Percentiles rank a stretch among this genome's conserved stretches.
phyloP scores from a whole-genome alignment of 1,140 invertebrate species.

The Caenorhabditis briggsae region DNA sequence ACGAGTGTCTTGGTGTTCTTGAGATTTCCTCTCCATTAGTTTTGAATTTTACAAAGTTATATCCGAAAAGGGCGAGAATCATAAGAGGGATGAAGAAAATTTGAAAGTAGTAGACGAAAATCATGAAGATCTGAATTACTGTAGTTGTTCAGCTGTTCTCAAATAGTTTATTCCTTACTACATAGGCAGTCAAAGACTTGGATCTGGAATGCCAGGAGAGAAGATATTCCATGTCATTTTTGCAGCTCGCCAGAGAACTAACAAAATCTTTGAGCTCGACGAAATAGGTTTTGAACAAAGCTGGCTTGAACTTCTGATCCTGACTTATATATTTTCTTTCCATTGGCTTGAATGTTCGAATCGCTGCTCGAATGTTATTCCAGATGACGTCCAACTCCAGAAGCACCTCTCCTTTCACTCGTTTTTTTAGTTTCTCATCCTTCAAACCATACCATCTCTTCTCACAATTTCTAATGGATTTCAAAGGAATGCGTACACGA shows the following conservation, averaged over 20 bases:
- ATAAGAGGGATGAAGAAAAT: conserved; percentile 27
- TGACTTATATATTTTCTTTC: conserved; percentile 94
- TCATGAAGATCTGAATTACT: conserved; percentile 26
- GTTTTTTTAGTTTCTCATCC: conserved; percentile 90
- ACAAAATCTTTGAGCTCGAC: conserved; percentile 87
- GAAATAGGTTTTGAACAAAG: conserved; percentile 38
- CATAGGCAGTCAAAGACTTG: conserved; percentile 88
- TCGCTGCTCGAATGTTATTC: conserved; percentile 89
- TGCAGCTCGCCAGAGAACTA: conserved; percentile 88
- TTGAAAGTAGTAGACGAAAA: conserved; percentile 35
- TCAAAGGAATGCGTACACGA: conserved; percentile 89
- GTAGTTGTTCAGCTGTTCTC: not conserved
- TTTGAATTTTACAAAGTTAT: conserved; percentile 28
- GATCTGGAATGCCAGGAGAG: conserved; percentile 95
- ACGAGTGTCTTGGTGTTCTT: not conserved
- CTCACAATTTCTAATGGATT: conserved; percentile 87
- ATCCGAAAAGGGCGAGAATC: conserved; percentile 13
- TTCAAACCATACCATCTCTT: conserved; percentile 96
- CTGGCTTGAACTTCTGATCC: conserved; percentile 91
- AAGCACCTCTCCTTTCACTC: conserved; percentile 93
- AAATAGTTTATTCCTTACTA: conserved; percentile 80
- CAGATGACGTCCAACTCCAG: conserved; percentile 88
- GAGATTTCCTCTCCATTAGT: not conserved
- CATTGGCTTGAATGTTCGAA: conserved; percentile 92
- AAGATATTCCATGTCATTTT: conserved; percentile 93